A percentile compares a stretch with the other conserved stretches of the same genome.
phyloP scores from a whole-genome alignment of 64 coral and sea anemone genomes.

The Anthopleura sola region DNA sequence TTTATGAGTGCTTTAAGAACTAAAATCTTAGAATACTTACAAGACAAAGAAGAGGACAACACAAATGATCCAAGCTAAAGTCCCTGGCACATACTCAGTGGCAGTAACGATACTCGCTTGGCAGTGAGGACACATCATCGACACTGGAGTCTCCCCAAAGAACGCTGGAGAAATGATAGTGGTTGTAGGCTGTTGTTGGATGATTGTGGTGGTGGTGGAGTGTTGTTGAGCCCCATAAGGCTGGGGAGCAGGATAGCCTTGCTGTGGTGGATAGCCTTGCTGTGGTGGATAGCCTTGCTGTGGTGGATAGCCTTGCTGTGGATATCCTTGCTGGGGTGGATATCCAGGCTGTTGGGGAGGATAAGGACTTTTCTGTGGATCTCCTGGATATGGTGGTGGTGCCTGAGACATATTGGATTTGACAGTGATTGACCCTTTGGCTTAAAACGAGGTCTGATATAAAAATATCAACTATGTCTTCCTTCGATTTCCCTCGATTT shows the following conservation, averaged over 20 bases:
- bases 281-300: background rate
- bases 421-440: background rate
- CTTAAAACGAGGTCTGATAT: background rate
- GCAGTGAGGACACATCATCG: conserved; percentile 62
- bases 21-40: conserved; percentile 33
- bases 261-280: background rate
- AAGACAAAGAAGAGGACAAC: conserved; percentile 53
- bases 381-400: conserved; percentile 13
- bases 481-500: background rate
- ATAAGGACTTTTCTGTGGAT: background rate
- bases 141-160: conserved; percentile 59
- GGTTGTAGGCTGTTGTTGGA: conserved; percentile 63
- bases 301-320: background rate
- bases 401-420: background rate
- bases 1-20: too few relatives aligned
- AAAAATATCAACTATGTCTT: background rate
- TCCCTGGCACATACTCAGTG: conserved; percentile 57
- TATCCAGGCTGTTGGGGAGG: conserved; percentile 2
- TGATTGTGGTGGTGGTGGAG: background rate
- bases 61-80: conserved; percentile 74
- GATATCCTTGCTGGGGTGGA: background rate
- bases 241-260: background rate
- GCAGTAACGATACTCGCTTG: conserved; percentile 68
- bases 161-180: conserved; percentile 18
- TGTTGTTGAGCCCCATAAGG: background rate